These are phyloP conservation scores for Struthio camelus DNA, from an alignment of 2,113 vertebrate species.

Conservation along the genomic window DNA sequence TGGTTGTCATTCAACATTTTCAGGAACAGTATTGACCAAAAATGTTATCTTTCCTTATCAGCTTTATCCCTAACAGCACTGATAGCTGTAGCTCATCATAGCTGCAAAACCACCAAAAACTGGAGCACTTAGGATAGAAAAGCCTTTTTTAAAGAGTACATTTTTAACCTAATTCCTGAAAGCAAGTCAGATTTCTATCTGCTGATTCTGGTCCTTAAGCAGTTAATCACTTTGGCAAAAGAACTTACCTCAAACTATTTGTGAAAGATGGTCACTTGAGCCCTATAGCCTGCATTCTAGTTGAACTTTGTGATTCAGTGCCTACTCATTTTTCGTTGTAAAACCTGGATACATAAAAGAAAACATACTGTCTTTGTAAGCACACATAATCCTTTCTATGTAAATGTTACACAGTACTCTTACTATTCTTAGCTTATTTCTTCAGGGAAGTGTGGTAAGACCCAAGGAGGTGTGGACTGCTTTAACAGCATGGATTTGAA, in stretches of 20 bases:
- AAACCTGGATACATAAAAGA: neutral
- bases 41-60: neutral
- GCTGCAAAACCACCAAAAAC: neutral
- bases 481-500: neutral
- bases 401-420: neutral
- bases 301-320: neutral
- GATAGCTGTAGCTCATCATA: neutral
- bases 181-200: neutral
- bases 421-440: neutral
- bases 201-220: neutral
- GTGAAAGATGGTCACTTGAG: neutral
- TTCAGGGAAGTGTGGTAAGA: neutral
- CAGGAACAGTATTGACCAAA: neutral
- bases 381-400: neutral
- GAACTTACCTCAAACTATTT: neutral
- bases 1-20: neutral
- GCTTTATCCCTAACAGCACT: neutral
- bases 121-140: neutral
- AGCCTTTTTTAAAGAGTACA: neutral
- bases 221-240: neutral
- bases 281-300: neutral
- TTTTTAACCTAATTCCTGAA: neutral
- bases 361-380: neutral
- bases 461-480: neutral
- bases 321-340: neutral